Conservation (phyloP, 2,888 invertebrate species). For the Lottia scabra region DNA sequence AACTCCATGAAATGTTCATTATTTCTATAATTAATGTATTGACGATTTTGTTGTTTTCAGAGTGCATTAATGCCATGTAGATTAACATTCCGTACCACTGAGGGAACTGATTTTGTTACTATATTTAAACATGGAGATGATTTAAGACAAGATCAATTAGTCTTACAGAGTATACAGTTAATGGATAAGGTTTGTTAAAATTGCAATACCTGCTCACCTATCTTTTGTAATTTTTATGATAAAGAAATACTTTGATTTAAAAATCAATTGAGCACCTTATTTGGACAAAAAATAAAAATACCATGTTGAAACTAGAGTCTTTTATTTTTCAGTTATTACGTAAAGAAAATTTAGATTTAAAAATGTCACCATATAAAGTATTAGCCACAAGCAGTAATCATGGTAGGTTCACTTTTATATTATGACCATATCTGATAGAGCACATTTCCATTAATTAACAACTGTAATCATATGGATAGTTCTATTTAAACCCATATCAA, state of each 20-base stretch:
- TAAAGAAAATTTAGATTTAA: slow-evolving; percentile 95
- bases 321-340: slow-evolving; percentile 77
- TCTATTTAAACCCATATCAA: too few species aligned
- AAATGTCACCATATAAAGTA: slow-evolving; percentile 94
- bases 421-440: too few species aligned
- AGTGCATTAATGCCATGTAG: slow-evolving; percentile 95
- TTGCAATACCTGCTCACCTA: too few species aligned
- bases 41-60: slow-evolving; percentile 39
- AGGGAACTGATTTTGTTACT: slow-evolving; percentile 85
- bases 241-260: too few species aligned
- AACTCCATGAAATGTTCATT: too few species aligned
- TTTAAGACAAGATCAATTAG: slow-evolving; percentile 95
- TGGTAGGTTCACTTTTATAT: slow-evolving; percentile 70
- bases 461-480: too few species aligned
- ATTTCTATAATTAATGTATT: too few species aligned
- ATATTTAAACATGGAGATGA: slow-evolving; percentile 99
- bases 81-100: slow-evolving; percentile 85
- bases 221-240: too few species aligned
- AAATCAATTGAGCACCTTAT: too few species aligned
- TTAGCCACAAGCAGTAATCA: slow-evolving; percentile 95
- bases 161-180: slow-evolving; percentile 96
- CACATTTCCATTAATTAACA: too few species aligned
- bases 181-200: slow-evolving; percentile 82
- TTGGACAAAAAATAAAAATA: too few species aligned
- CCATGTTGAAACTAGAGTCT: background rate